Evolutionary conservation across 1,140 invertebrate species (phyloP), one percentile per base, ranked within the genome.

Genomic region (Orius laevigatus): DNA sequence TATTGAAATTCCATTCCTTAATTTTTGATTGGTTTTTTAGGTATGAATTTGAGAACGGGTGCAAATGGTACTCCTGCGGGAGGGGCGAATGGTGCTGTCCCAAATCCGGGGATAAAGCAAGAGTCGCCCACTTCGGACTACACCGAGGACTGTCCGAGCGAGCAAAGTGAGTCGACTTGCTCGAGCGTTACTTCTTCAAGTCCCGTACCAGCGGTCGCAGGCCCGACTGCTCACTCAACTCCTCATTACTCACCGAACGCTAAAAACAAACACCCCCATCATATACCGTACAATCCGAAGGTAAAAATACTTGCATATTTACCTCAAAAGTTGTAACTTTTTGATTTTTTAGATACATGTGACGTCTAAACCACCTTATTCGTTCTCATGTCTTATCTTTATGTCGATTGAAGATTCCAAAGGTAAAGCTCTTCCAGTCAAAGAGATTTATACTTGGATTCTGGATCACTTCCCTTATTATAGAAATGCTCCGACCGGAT

Each of bases 401-500:
- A 94, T 96, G 90, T 90, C 91, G 14, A 92, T 95, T 54, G 90
- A 96, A 64, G 85, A 89, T 54, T 90, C 87, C 0, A 74, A 79
- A 3, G 75, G 78, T 38, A 85, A 92, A 62, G 87, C 88, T 5
- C 62, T 94, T 47, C 89, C 90, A 1, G 91, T 96, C 0, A 93
- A 93, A 61, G 92, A 96, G 63, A 95, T 97, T 56, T 97, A 97
- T 61, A 79, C 88, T n/a, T 97, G 92, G 92, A 96, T 97, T 52
- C 70, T 93, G 55, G 79, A 88, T 55, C 90, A 95, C 63, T 97
- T 95, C 68, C 92, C 92, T 0, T 97, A 95, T 66, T 97, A 95
- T 66, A 84, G 86, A 59, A 88, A 87, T 57, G 91, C 92, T 2
- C 90, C 91, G 1, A 91, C 87, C 57, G 92, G 92, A 14, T 97